Evolutionary conservation across 2,113 vertebrate species (phyloP).

Genomic region (Sander vitreus): DNA sequence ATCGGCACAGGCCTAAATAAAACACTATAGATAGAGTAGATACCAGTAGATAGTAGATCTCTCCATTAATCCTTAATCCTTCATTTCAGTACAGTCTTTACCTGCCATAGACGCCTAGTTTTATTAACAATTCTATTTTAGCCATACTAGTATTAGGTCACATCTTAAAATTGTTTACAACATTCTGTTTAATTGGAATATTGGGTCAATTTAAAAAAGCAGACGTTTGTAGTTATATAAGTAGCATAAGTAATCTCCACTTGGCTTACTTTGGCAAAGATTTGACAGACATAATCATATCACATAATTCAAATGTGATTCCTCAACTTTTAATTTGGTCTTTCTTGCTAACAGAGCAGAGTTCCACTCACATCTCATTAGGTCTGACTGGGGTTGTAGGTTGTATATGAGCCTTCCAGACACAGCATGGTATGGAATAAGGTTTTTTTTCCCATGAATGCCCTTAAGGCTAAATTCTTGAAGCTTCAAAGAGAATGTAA

Average conservation of each 20-base stretch:
- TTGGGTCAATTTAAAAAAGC: neutral
- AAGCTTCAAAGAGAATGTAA: conserved; percentile 34
- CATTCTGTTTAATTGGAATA: neutral
- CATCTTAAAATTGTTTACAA: neutral
- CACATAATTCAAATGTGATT: neutral
- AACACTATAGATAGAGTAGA: neutral
- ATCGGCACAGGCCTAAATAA: no score
- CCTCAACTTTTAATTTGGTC: neutral
- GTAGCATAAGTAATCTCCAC: neutral
- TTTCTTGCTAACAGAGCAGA: neutral
- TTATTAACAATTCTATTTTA: neutral
- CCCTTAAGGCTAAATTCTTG: conserved; percentile 2
- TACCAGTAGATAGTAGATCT: neutral
- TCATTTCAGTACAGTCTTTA: neutral
- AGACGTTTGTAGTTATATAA: neutral
- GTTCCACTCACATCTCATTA: neutral
- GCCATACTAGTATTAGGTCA: neutral
- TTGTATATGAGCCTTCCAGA: neutral
- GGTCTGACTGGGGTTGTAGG: neutral
- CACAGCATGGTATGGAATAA: neutral
- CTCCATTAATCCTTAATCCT: neutral
- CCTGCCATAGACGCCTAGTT: neutral
- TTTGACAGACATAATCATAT: conserved; percentile 17
- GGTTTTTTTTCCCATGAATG: conserved; percentile 7
- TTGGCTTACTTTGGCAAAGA: neutral